phyloP scores from a whole-genome alignment of 2,113 vertebrate species.

The Carlito syrichta region DNA sequence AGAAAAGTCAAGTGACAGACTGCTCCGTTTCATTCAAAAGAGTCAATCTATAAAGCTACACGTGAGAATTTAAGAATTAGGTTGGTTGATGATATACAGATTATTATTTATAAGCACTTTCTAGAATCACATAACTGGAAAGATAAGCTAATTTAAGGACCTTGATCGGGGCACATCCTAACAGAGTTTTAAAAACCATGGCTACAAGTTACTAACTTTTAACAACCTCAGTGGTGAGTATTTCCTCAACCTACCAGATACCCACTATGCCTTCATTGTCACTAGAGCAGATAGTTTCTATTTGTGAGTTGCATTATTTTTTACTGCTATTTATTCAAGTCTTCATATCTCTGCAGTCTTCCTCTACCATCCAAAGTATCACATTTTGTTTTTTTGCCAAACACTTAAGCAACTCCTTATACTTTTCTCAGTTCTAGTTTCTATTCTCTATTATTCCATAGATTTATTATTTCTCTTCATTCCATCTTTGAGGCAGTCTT shows the following conservation, averaged over 20 bases:
- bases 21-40: slow-evolving; percentile 84
- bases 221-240: slow-evolving; percentile 44
- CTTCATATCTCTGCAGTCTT: neutral
- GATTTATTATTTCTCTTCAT: neutral
- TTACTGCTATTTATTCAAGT: neutral
- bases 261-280: slow-evolving; percentile 11
- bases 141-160: slow-evolving; percentile 17
- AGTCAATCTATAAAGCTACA: slow-evolving; percentile 78
- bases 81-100: slow-evolving; percentile 67
- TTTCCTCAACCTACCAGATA: slow-evolving; percentile 37
- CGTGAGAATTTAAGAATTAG: slow-evolving; percentile 72
- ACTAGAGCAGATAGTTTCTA: neutral
- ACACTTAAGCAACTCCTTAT: neutral
- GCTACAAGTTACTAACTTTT: slow-evolving; percentile 20
- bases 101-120: slow-evolving; percentile 73
- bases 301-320: neutral
- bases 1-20: slow-evolving; percentile 88
- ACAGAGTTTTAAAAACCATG: slow-evolving; percentile 42
- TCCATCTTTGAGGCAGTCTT: neutral
- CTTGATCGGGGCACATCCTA: slow-evolving; percentile 38
- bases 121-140: slow-evolving; percentile 42
- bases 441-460: neutral
- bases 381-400: neutral
- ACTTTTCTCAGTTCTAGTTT: slow-evolving; percentile 13
- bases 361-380: neutral